Conservation (phyloP, 2,113 vertebrate species). For the Tetrax tetrax region DNA sequence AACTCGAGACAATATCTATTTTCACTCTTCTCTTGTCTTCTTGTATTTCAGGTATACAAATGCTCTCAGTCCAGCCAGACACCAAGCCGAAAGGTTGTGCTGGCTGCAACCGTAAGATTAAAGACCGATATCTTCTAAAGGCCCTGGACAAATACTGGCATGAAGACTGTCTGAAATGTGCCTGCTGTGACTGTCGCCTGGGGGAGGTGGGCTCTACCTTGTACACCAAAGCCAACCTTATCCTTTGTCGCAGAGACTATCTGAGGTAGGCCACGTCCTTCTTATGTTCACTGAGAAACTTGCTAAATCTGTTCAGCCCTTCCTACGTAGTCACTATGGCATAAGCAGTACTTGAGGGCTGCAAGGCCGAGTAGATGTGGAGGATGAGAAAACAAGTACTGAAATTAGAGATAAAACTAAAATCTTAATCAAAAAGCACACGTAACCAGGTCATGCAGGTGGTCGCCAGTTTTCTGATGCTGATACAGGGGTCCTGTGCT, state of each 20-base stretch:
- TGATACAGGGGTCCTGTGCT: background rate
- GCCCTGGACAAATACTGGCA: constrained; percentile 99
- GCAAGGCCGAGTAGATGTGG: accelerated
- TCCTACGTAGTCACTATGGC: accelerated
- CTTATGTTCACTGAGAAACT: background rate
- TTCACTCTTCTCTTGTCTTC: background rate
- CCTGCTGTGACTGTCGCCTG: constrained; percentile 96
- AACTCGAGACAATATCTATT: background rate
- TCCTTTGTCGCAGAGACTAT: constrained; percentile 97
- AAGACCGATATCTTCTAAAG: constrained; percentile 97
- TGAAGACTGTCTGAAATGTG: constrained; percentile 98
- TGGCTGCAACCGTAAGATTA: constrained; percentile 99
- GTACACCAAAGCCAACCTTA: constrained; percentile 99
- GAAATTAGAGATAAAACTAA: background rate
- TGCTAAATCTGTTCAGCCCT: background rate
- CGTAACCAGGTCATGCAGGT: accelerated
- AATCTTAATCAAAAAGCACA: background rate
- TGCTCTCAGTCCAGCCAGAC: constrained; percentile 99
- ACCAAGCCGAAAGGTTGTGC: constrained; percentile 99
- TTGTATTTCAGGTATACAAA: constrained; percentile 90
- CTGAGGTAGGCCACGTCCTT: constrained; percentile 84
- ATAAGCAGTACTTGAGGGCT: background rate
- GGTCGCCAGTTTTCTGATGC: background rate
- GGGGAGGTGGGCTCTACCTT: constrained; percentile 98
- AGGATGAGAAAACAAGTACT: background rate